Evolutionary conservation across 2,888 invertebrate genomes (phyloP).

Genomic region (Nasonovia ribisnigri): DNA sequence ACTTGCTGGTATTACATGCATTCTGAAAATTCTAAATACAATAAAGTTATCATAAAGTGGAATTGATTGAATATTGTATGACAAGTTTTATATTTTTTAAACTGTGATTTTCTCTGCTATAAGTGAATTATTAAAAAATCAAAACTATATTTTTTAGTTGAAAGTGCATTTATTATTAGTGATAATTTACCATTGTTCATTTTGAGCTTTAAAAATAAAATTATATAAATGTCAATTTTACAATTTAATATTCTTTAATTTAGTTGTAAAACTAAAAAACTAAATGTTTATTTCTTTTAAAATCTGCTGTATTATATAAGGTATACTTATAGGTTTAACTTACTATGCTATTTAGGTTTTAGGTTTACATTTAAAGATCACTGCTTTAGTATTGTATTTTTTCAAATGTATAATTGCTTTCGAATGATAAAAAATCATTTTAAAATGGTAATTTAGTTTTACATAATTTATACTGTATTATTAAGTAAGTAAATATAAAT

Average conservation of each 20-base stretch:
- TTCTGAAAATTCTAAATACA: background rate
- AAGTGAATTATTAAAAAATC: background rate
- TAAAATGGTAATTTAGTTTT: conserved; percentile 54
- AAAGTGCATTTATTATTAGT: background rate
- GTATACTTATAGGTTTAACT: background rate
- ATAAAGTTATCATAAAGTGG: background rate
- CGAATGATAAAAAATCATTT: conserved; percentile 11
- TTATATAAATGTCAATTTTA: background rate
- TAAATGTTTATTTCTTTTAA: background rate
- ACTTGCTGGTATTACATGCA: background rate
- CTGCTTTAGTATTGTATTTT: conserved; percentile 54
- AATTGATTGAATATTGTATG: background rate
- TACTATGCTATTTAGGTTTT: conserved; percentile 12
- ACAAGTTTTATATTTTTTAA: conserved; percentile 8
- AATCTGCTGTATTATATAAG: background rate
- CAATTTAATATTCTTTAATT: background rate
- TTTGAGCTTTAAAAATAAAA: background rate
- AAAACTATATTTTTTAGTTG: conserved; percentile 44
- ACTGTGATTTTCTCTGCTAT: background rate
- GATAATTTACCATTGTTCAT: background rate
- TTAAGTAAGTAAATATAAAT: conserved; percentile 48
- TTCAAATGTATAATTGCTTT: conserved; percentile 18
- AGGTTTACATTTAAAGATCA: conserved; percentile 37
- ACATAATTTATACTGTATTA: background rate
- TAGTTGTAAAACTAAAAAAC: background rate